Conservation (phyloP, 2,797 vertebrate species). For the Megaceryle alcyon region DNA sequence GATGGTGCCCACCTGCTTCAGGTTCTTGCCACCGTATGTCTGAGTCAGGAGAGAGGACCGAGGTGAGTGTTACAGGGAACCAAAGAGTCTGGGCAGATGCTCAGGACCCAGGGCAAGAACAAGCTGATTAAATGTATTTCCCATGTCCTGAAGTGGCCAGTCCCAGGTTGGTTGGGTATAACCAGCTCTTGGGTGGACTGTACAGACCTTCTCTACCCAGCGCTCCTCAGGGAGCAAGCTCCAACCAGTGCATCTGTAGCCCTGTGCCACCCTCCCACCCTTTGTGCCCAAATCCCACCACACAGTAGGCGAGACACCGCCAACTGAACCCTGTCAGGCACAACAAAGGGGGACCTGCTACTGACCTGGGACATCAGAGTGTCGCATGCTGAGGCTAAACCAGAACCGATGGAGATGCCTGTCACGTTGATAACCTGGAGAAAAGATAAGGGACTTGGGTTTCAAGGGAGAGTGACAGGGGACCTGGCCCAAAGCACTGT, state of each 20-base stretch:
- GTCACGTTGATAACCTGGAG: conserved; percentile 85
- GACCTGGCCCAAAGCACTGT: not conserved
- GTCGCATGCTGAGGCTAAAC: conserved; percentile 87
- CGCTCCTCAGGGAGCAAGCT: not conserved
- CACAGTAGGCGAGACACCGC: not conserved
- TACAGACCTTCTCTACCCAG: not conserved
- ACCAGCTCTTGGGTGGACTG: not conserved
- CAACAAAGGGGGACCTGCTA: not conserved
- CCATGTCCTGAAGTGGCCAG: not conserved
- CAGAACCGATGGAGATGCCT: conserved; percentile 81
- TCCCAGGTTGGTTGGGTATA: not conserved
- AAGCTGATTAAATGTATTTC: not conserved
- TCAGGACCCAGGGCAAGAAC: not conserved
- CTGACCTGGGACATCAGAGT: conserved; percentile 91
- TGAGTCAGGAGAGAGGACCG: conserved; percentile 48
- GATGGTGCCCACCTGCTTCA: conserved; percentile 89
- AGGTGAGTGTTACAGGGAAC: not conserved
- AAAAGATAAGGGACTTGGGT: not conserved
- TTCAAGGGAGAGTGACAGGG: not conserved
- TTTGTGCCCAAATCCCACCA: not conserved
- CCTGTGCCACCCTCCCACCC: not conserved
- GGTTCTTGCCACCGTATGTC: conserved; percentile 88
- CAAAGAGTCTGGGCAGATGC: not conserved
- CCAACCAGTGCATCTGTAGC: not conserved
- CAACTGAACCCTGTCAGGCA: not conserved